A percentile compares a stretch with the other conserved stretches of the same genome.
These are phyloP conservation scores for Pitangus sulphuratus DNA, from an alignment of 2,797 vertebrate genomes.

Conservation along the genomic window DNA sequence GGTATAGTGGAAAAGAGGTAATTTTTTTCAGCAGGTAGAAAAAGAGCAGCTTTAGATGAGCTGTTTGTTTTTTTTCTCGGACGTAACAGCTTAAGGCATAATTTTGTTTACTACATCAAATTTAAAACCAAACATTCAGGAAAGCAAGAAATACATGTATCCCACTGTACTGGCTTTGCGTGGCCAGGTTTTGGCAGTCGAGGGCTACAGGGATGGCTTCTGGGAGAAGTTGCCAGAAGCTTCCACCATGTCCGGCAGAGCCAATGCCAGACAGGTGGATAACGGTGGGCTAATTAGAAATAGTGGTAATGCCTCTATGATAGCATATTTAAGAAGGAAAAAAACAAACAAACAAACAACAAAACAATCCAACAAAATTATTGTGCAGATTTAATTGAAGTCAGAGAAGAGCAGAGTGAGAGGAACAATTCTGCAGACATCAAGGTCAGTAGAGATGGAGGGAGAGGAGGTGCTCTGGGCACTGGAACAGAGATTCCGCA, in stretches of 20 bases:
- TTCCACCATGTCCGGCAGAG: neutral
- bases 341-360: too few relatives aligned
- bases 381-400: rapidly evolving
- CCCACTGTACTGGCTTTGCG: neutral
- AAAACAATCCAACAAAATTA: too few relatives aligned
- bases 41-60: neutral
- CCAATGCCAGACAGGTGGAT: neutral
- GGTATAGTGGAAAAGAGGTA: neutral
- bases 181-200: neutral
- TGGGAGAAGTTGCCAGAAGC: neutral
- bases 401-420: neutral
- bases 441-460: neutral
- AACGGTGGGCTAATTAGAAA: neutral
- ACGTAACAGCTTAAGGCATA: neutral
- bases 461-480: rapidly evolving
- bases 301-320: neutral
- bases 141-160: neutral
- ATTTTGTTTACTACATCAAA: neutral
- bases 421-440: neutral
- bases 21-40: neutral
- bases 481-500: neutral
- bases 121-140: neutral
- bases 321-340: neutral
- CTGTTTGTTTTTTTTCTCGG: neutral
- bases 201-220: neutral